Evolutionary conservation across 2,888 invertebrate species (phyloP), one percentile per base, ranked within the genome.

Genomic region (Acronicta alni): DNA sequence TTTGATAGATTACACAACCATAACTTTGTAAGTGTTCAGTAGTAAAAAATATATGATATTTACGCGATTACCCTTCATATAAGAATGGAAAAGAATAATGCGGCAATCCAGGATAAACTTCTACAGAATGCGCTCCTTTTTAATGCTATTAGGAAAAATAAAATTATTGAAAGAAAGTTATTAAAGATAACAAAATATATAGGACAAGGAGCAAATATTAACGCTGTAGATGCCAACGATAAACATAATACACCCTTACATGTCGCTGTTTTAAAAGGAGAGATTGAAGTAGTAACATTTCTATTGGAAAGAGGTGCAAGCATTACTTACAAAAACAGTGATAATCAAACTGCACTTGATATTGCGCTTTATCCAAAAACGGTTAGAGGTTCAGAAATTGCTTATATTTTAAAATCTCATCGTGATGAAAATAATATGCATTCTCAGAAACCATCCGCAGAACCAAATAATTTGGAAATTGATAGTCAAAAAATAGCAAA

Each of bases 181-280:
- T 32, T 18, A 8, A 65, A 62, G 16, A 58, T 75, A 6, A n/a
- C 14, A 12, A 53, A 51, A 35, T 67, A 57, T 41, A 41, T 77
- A 20, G 30, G 53, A 2, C 51, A 54, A n/a, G 77, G 75, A n/a
- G 75, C 78, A 23, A 64, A 80, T 18, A 52, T 80, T 5, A 76
- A 80, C 57, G 61, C 73, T 4, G 45, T 37, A 7, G 77, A 79
- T 43, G 70, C 64, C 0, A 69, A 76, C 49, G 55, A 77, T 30
- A 57, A 52, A 30, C 18, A 45, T 30, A 76, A 75, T 49, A 71
- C 75, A 7, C 64, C 70, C 1, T 49, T 77, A 17, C 79, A 79
- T 57, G 47, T 76, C 10, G 77, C 75, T 0, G 74, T 69, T 30
- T 43, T 47, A 14, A 71, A 56, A 30, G 57, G 59, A n/a, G 70